A percentile compares a stretch with the other conserved stretches of the same genome.
phyloP scores from a whole-genome alignment of 2,113 vertebrate genomes.

The Sphyrna mokarran region DNA sequence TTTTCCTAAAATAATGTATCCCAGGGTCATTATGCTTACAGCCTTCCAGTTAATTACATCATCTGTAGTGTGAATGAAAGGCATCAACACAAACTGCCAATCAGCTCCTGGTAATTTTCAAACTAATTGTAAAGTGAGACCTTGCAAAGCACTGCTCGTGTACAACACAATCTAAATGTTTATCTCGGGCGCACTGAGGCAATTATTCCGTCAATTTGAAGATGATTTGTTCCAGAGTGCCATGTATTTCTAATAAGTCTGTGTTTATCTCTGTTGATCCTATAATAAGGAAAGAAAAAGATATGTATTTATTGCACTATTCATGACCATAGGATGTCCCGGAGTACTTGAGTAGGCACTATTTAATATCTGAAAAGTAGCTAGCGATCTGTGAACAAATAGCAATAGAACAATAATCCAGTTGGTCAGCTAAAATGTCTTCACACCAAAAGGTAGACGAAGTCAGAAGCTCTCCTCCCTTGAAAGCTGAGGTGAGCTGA shows the following conservation, averaged over 20 bases:
- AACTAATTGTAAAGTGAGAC: conserved; percentile 15
- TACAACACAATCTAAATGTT: conserved; percentile 2
- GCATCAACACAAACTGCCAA: not conserved
- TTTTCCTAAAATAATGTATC: conserved; percentile 22
- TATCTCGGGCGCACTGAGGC: conserved; percentile 6
- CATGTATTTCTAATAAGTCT: not conserved
- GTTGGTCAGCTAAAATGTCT: not conserved
- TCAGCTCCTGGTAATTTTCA: not conserved
- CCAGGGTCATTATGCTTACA: conserved; percentile 6
- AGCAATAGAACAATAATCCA: not conserved
- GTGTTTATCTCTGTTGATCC: not conserved
- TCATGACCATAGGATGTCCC: not conserved
- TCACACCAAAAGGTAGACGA: not conserved
- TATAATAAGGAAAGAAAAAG: not conserved
- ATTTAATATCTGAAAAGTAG: not conserved
- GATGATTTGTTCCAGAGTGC: not conserved
- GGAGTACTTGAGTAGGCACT: not conserved
- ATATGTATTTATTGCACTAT: not conserved
- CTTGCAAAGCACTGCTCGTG: not conserved
- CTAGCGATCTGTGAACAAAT: not conserved
- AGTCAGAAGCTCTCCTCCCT: not conserved
- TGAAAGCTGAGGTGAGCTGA: not conserved
- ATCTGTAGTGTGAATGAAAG: conserved; percentile 12
- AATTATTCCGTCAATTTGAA: conserved; percentile 17
- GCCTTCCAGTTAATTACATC: conserved; percentile 27